These are phyloP conservation scores for Canis aureus DNA, from an alignment of 2,113 vertebrate genomes.

Conservation along the genomic window DNA sequence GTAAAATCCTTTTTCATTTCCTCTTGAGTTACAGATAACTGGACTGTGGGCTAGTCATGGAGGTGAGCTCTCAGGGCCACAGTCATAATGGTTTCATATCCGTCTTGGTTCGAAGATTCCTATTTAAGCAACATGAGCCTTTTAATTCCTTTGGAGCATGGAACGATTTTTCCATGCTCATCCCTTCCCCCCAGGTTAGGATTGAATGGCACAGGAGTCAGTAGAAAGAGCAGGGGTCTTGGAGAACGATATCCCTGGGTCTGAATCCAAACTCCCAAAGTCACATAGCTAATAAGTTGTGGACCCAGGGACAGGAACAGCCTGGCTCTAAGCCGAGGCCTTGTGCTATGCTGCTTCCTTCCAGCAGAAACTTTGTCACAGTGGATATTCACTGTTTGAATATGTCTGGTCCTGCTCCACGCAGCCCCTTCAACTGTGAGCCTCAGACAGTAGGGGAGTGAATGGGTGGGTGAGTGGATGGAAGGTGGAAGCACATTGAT, in stretches of 20 bases:
- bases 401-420: not conserved
- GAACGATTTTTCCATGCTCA: not conserved
- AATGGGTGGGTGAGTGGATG: too few relatives aligned
- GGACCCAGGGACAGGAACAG: not conserved
- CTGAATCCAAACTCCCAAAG: not conserved
- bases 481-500: too few relatives aligned
- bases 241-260: not conserved
- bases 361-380: not conserved
- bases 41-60: not conserved
- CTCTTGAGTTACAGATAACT: not conserved
- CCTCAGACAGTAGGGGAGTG: not conserved
- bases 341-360: not conserved
- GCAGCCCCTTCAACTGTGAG: not conserved
- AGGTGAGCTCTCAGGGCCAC: not conserved
- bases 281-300: not conserved
- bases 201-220: too few relatives aligned
- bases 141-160: not conserved
- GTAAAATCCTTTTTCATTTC: not conserved
- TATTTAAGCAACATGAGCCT: not conserved
- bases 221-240: not conserved
- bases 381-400: not conserved
- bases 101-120: not conserved
- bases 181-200: too few relatives aligned
- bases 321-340: not conserved
- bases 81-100: not conserved